Conservation (phyloP, 2,888 invertebrate species). For the Hypselothyrea guttata region DNA sequence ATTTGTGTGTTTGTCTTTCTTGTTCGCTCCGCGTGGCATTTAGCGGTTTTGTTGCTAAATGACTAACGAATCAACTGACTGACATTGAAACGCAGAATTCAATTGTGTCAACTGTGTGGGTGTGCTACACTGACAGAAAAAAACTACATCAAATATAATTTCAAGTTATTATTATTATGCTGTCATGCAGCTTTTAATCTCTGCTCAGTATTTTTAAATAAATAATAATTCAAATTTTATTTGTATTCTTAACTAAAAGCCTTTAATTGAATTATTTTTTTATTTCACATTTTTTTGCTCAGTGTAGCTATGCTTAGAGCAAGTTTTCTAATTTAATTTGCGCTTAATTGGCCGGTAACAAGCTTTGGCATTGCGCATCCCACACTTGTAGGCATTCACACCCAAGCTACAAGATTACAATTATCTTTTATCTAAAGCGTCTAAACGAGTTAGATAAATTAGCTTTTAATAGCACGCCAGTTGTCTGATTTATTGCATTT, state of each 20-base stretch:
- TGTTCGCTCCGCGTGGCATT: constrained; percentile 34
- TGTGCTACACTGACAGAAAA: no score
- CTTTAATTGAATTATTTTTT: constrained; percentile 38
- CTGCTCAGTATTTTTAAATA: no score
- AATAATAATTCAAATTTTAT: no score
- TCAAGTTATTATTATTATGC: no score
- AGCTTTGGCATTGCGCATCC: constrained; percentile 48
- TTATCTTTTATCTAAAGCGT: neutral
- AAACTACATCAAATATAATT: no score
- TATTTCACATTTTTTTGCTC: no score
- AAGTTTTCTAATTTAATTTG: constrained; percentile 64
- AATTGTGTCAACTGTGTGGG: constrained; percentile 10
- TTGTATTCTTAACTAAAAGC: no score
- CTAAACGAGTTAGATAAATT: no score
- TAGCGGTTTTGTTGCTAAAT: constrained; percentile 28
- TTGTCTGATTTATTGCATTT: no score
- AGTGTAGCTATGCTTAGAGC: no score
- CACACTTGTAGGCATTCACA: constrained; percentile 22
- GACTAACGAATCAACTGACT: constrained; percentile 35
- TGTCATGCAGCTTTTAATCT: no score
- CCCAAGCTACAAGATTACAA: neutral
- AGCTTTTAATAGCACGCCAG: no score
- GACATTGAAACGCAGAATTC: constrained; percentile 46
- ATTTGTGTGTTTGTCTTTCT: constrained; percentile 37
- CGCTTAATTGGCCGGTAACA: constrained; percentile 62